phyloP scores from a whole-genome alignment of 2,797 vertebrate genomes.

The Masticophis lateralis region DNA sequence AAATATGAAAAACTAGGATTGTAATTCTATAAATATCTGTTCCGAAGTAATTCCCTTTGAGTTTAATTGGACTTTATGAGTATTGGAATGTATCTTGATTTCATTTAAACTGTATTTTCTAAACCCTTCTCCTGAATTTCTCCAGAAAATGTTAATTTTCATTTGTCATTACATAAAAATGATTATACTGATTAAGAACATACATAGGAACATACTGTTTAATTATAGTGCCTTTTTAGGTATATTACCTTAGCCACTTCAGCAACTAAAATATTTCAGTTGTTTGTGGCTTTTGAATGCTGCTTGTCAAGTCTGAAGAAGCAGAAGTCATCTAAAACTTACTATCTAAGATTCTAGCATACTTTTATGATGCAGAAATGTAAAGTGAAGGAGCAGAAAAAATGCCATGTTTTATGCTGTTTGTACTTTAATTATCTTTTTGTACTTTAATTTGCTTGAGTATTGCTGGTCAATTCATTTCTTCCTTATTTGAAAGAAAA shows the following conservation, averaged over 20 bases:
- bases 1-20: background rate
- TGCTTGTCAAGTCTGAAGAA: background rate
- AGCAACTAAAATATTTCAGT: background rate
- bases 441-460: conserved; percentile 48
- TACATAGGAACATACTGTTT: background rate
- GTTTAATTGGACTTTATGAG: background rate
- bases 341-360: background rate
- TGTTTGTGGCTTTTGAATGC: background rate
- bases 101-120: background rate
- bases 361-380: conserved; percentile 27
- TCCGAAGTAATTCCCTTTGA: background rate
- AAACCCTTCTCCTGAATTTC: background rate
- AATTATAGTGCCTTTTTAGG: background rate
- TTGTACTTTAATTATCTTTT: conserved; percentile 47
- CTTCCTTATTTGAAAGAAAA: conserved; percentile 53
- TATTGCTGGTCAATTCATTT: conserved; percentile 49
- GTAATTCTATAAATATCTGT: background rate
- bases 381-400: conserved; percentile 43
- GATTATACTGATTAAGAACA: background rate
- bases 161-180: background rate
- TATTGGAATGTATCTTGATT: background rate
- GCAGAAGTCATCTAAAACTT: background rate
- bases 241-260: background rate
- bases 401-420: conserved; percentile 22
- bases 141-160: background rate